These are phyloP conservation scores for Antheraea mylitta DNA, from an alignment of 1,140 invertebrate genomes.

Conservation along the genomic window DNA sequence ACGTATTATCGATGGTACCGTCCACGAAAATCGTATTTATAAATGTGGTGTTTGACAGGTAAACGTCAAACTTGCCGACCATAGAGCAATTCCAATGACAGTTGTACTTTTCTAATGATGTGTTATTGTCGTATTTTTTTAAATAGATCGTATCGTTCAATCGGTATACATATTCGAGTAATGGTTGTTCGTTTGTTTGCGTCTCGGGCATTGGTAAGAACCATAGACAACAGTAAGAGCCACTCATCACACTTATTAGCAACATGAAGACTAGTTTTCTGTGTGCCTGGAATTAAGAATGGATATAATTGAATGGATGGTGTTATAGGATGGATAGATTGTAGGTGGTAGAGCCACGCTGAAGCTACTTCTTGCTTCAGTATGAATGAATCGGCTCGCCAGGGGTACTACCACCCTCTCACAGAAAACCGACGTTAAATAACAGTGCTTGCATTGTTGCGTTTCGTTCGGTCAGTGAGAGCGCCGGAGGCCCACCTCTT, in stretches of 20 bases:
- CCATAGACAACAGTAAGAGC: slow-evolving; percentile 82
- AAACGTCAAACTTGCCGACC: slow-evolving; percentile 43
- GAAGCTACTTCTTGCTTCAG: too few species aligned
- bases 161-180: slow-evolving; percentile 48
- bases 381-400: too few species aligned
- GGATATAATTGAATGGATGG: not conserved
- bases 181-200: slow-evolving; percentile 24
- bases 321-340: too few species aligned
- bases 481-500: too few species aligned
- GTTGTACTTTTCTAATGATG: slow-evolving; percentile 45
- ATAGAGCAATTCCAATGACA: slow-evolving; percentile 63
- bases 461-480: too few species aligned
- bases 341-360: too few species aligned
- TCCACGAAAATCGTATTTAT: slow-evolving; percentile 55
- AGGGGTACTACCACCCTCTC: too few species aligned
- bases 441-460: too few species aligned
- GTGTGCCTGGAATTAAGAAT: slow-evolving; percentile 68
- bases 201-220: slow-evolving; percentile 80
- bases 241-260: slow-evolving; percentile 81
- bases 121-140: slow-evolving; percentile 33
- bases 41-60: slow-evolving; percentile 49
- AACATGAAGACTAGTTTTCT: slow-evolving; percentile 86
- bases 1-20: slow-evolving; percentile 35
- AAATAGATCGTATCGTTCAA: slow-evolving; percentile 60
- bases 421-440: too few species aligned